Evolutionary conservation across 2,888 invertebrate genomes (phyloP), one percentile per base, ranked within the genome.

Genomic region (Fabriciana adippe): DNA sequence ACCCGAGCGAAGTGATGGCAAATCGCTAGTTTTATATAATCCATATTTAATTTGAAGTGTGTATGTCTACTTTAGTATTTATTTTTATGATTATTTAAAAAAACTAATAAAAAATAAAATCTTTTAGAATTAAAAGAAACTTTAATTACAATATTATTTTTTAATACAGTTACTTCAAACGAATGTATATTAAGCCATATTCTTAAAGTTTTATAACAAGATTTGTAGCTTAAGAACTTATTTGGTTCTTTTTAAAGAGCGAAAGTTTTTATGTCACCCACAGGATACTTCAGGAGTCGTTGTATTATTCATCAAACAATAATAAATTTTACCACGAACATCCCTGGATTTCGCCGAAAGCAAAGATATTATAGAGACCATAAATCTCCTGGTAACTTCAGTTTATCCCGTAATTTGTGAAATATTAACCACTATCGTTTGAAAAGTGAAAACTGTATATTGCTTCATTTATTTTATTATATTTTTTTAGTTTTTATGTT

Each of bases 321-420:
- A 67, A 67, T 67, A 69, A 63, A 69, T 63, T 63, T 54, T 21
- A 59, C 59, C 66, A 11, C 59, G 59, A 63, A 66, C 48, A 51
- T 50, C 61, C 26, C 31, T 11, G 66, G 59, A 50, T 66, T 57
- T 54, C 48, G 41, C 41, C 14, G n/a, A 47, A 55, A 55, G 15
- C 45, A n/a, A n/a, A 31, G 18, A 61, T 48, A 65, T 68, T 53
- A 60, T 60, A 53, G 45, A 41, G 21, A 47, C 50, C 57, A 67
- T 67, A 67, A 63, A 67, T 66, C 21, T 57, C 48, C 41, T 21
- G 6, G 26, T 60, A 55, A 53, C 60, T 48, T 55, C 64, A 48
- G 50, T 62, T 66, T 55, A 69, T 50, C 66, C 48, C 8, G 35
- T 62, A 56, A 61, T 61, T 65, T 53, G 47, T 54, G 47, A 61